Evolutionary conservation across 1,140 invertebrate genomes (phyloP), one percentile per base, ranked within the genome.

Genomic region (Carposina sasakii): DNA sequence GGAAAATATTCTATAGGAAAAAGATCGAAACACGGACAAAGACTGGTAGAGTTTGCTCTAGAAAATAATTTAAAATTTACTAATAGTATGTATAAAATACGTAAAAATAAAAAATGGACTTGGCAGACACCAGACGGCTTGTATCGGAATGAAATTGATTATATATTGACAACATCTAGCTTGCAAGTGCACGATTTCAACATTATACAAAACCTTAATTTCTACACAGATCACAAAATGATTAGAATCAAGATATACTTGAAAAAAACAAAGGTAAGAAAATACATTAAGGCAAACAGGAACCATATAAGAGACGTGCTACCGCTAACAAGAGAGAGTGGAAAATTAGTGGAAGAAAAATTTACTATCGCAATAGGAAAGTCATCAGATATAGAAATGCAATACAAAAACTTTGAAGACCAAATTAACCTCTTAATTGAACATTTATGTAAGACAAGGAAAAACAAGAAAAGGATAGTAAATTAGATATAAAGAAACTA

Each of bases 11-110:
- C 45, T 34, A 55, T 22, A 20, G 57, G 55, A 13, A 61, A 54
- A 48, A 54, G 62, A 24, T 63, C 55, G n/a, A 31, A 61, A 8
- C 63, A 64, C 17, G 60, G 54, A 13, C 55, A 61, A 54, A 50
- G 43, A 43, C 19, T 64, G 13, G 52, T 60, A 48, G 54, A 64
- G 13, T 60, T 51, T 16, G 50, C 33, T 0, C 30, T 58, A 2
- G 57, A 58, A 57, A 47, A 65, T 21, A 59, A 61, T 37, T 19
- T 37, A 8, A 19, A 37, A 16, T 34, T 30, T 45, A 15, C 26
- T 21, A 52, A 41, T 3, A 44, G n/a, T 12, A 2, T 44, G 2
- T 44, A 15, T 31, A 19, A 44, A 24, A 20, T 30, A 19, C 2
- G 17, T 2, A 8, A 3, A 10, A 4, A 23, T 3, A 5, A 15